phyloP scores from a whole-genome alignment of 2,797 vertebrate genomes.

The Melanotaenia parkinsoni region DNA sequence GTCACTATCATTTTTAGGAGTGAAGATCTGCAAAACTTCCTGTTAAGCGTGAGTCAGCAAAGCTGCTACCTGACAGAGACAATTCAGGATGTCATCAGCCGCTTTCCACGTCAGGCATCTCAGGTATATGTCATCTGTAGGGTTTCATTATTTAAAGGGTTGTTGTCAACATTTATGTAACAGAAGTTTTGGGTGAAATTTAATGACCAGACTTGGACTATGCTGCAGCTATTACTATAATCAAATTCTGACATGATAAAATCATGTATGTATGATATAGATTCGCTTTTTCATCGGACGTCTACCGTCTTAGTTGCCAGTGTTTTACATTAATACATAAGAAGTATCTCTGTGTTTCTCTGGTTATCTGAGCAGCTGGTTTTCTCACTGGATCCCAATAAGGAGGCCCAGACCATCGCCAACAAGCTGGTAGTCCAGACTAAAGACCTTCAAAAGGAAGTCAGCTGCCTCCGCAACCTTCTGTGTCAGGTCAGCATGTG shows the following conservation, averaged over 20 bases:
- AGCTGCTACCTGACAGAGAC: slow-evolving; percentile 86
- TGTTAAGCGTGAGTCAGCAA: slow-evolving; percentile 88
- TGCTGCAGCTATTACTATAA: no score
- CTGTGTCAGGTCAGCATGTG: slow-evolving; percentile 84
- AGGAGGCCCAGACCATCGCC: slow-evolving; percentile 83
- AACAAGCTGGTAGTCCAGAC: slow-evolving; percentile 83
- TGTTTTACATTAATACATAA: background rate
- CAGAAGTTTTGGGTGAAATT: background rate
- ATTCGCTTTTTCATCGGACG: background rate
- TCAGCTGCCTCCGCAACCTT: slow-evolving; percentile 85
- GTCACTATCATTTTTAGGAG: slow-evolving; percentile 71
- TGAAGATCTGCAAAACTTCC: slow-evolving; percentile 89
- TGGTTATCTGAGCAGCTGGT: slow-evolving; percentile 79
- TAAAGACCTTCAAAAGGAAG: slow-evolving; percentile 87
- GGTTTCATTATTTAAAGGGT: background rate
- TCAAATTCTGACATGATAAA: no score
- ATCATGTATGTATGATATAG: no score
- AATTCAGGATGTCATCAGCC: slow-evolving; percentile 84
- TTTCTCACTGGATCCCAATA: slow-evolving; percentile 86
- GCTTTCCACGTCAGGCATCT: slow-evolving; percentile 85
- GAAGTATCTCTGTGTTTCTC: background rate
- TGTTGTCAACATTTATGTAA: background rate
- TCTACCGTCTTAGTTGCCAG: background rate
- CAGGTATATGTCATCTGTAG: slow-evolving; percentile 79
- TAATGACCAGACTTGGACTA: no score